phyloP scores from a whole-genome alignment of 2,113 vertebrate species.

The Delphinapterus leucas region DNA sequence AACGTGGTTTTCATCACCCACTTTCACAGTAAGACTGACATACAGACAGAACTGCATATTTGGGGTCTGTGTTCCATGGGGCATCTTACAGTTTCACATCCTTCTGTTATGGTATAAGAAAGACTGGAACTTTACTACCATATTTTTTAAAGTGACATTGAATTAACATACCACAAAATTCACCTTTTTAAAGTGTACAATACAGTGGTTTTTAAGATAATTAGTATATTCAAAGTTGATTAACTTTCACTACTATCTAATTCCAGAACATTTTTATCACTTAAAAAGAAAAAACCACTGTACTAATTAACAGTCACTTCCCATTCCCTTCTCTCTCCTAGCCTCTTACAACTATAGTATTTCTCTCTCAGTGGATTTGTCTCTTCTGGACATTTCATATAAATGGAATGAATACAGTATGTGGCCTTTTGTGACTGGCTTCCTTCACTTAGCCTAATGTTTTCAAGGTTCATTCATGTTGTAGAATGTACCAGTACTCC shows the following conservation, averaged over 20 bases:
- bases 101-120: not conserved
- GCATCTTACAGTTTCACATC: not conserved
- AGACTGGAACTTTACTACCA: not conserved
- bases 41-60: not conserved
- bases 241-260: not conserved
- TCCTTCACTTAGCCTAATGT: not conserved
- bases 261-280: not conserved
- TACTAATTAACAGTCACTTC: not conserved
- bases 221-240: not conserved
- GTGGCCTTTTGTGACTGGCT: not conserved
- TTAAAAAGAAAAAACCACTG: not conserved
- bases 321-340: too few relatives aligned
- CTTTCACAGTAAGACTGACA: not conserved
- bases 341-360: not conserved
- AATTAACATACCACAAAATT: not conserved
- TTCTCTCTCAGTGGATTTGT: not conserved
- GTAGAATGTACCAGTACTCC: not conserved
- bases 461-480: not conserved
- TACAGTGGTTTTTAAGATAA: not conserved
- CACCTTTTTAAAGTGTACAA: not conserved
- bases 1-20: not conserved
- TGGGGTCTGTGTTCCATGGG: not conserved
- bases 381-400: not conserved
- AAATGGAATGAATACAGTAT: not conserved
- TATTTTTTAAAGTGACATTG: not conserved